Base-by-base conservation (phyloP, 1,140 invertebrate genomes). In the Chionoecetes opilio region DNA sequence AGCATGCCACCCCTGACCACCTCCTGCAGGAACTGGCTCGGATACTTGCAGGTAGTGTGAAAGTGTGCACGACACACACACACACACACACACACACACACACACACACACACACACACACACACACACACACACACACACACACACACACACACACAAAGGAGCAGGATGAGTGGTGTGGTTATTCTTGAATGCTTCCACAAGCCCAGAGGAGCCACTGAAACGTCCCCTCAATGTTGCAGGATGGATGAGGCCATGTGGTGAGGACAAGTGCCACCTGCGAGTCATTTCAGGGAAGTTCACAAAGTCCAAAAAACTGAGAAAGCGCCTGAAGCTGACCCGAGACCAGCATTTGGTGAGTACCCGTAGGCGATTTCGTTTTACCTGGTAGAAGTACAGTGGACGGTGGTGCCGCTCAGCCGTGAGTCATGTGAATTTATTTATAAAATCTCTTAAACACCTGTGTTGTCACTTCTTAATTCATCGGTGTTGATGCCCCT, bases 291-390 rank as follows among this genome's bases (percentile, higher is more conserved):
- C 93, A 3, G 93, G 89, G 34, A 75, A 90, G 31, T 6, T 94
- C 46, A 89, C 93, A 0, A 82, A 88, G 35, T 88, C 93, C 63
- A 94, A 82, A 87, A 88, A 41, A 0, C 14, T 89, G 3, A 90
- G 63, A 29, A 89, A 91, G 89, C 53, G 41, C 0, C 89, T 63
- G 0, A 53, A 91, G 21, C 3, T 91, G 53, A n/a, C 86, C 3
- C 86, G 46, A 26, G 86, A 90, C n/a, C 85, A 88, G 3, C 86
- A 89, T 5, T 34, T 94, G 93, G 93, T 94, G 11, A 94, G 93
- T 90, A 11, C 31, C 32, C 14, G 31, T 1, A n/a, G 6, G 63
- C 63, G 21, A 26, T 75, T 0, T 21, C 26, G 2, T n/a, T 17
- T n/a, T 14, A 53, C 46, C 46, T 53, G 46, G 8, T 17, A 53